Conservation (phyloP, 1,140 invertebrate genomes). For the Aphelenchoides besseyi region DNA sequence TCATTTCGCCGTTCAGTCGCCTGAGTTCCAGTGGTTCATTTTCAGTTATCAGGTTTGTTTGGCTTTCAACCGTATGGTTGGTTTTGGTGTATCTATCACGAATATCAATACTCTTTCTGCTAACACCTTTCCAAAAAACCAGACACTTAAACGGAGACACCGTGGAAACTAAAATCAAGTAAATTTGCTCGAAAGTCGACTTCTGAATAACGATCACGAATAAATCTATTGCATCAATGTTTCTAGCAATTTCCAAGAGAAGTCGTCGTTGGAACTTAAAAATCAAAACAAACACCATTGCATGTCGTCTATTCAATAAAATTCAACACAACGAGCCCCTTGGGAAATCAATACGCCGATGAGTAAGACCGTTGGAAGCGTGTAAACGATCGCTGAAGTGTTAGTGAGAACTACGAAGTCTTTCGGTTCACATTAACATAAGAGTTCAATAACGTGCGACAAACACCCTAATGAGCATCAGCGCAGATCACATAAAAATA, state of each 20-base stretch:
- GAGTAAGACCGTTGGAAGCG: background rate
- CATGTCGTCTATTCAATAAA: background rate
- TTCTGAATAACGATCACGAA: no score
- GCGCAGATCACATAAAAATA: slow-evolving; percentile 1
- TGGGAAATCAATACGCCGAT: slow-evolving; percentile 1
- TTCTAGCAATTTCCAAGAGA: no score
- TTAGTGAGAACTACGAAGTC: no score
- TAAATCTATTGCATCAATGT: no score
- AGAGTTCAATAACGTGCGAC: no score
- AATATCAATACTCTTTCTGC: background rate
- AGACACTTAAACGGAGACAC: slow-evolving; percentile 13
- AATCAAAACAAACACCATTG: background rate
- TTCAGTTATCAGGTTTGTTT: background rate
- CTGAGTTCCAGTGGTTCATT: background rate
- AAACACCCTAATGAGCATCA: no score
- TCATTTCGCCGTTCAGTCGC: background rate
- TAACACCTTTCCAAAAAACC: background rate
- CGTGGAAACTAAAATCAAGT: background rate
- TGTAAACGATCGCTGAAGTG: background rate
- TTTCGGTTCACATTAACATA: no score
- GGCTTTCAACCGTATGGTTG: background rate
- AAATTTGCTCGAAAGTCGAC: background rate
- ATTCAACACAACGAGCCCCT: background rate
- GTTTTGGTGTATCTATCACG: background rate
- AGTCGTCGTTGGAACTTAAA: no score